Conservation (phyloP, 2,888 invertebrate genomes). For the Ryuthela nishihirai region DNA sequence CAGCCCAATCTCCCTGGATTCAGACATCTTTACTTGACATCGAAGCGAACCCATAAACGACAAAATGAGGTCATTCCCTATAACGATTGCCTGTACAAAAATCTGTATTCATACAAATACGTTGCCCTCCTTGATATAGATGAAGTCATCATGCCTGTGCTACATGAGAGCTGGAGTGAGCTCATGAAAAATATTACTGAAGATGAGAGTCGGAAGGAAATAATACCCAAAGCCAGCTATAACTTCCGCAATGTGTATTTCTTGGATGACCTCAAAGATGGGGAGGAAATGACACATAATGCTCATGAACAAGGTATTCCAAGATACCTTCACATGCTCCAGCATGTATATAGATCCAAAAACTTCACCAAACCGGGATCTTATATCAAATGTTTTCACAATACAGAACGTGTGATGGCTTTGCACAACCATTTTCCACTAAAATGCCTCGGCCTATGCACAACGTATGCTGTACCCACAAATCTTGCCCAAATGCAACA, state of each 20-base stretch:
- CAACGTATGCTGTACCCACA: slow-evolving; percentile 76
- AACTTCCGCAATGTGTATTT: slow-evolving; percentile 90
- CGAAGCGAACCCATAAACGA: slow-evolving; percentile 64
- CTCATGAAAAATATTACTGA: slow-evolving; percentile 62
- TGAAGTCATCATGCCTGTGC: slow-evolving; percentile 66
- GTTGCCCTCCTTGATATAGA: slow-evolving; percentile 68
- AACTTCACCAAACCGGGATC: slow-evolving; percentile 90
- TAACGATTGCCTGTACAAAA: slow-evolving; percentile 72
- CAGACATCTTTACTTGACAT: slow-evolving; percentile 52
- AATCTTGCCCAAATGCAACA: slow-evolving; percentile 84
- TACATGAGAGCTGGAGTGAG: slow-evolving; percentile 58
- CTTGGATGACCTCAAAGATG: slow-evolving; percentile 76
- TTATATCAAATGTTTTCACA: slow-evolving; percentile 91
- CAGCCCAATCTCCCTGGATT: slow-evolving; percentile 52
- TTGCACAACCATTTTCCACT: slow-evolving; percentile 90
- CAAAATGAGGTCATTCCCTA: slow-evolving; percentile 68
- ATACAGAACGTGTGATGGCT: slow-evolving; percentile 80
- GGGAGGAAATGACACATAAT: slow-evolving; percentile 37
- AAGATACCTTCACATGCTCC: slow-evolving; percentile 85
- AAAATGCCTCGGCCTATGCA: slow-evolving; percentile 75
- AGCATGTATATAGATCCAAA: slow-evolving; percentile 81
- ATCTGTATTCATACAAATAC: slow-evolving; percentile 61
- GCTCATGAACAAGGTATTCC: slow-evolving; percentile 42
- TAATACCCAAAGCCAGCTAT: slow-evolving; percentile 75
- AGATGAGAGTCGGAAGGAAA: no score